Conservation (phyloP, 2,113 vertebrate species). For the Amia ocellicauda region DNA sequence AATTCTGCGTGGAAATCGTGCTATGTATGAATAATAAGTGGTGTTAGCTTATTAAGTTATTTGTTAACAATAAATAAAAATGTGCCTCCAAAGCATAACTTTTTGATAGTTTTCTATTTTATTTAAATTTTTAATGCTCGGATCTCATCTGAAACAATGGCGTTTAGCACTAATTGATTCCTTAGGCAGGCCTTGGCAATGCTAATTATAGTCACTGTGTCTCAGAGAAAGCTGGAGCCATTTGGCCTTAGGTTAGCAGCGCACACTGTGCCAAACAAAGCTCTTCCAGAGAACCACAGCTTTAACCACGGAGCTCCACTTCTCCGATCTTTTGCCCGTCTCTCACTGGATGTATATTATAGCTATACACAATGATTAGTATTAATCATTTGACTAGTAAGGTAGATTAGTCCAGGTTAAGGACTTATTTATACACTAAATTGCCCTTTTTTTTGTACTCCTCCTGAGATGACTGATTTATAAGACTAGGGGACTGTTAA, state of each 20-base stretch:
- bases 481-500: neutral
- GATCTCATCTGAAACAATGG: constrained; percentile 59
- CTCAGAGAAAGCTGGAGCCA: constrained; percentile 32
- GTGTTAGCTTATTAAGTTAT: constrained; percentile 62
- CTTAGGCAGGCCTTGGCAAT: constrained; percentile 29
- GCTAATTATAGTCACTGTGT: constrained; percentile 52
- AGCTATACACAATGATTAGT: constrained; percentile 32
- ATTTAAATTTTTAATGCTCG: constrained; percentile 61
- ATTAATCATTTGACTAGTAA: constrained; percentile 48
- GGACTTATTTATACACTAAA: constrained; percentile 25
- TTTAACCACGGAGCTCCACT: neutral
- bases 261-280: neutral
- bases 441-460: neutral
- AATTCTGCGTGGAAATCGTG: constrained; percentile 38
- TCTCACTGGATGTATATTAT: constrained; percentile 18
- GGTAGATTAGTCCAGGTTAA: too few species aligned
- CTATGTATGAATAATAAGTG: constrained; percentile 62
- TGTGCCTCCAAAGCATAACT: constrained; percentile 57
- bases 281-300: neutral
- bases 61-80: constrained; percentile 71
- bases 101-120: constrained; percentile 57
- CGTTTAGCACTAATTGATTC: constrained; percentile 64
- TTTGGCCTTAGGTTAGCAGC: constrained; percentile 46
- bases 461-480: constrained; percentile 19
- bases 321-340: constrained; percentile 21